These are phyloP conservation scores for Pomacea maculata DNA, from an alignment of 1,140 invertebrate genomes.

Conservation along the genomic window DNA sequence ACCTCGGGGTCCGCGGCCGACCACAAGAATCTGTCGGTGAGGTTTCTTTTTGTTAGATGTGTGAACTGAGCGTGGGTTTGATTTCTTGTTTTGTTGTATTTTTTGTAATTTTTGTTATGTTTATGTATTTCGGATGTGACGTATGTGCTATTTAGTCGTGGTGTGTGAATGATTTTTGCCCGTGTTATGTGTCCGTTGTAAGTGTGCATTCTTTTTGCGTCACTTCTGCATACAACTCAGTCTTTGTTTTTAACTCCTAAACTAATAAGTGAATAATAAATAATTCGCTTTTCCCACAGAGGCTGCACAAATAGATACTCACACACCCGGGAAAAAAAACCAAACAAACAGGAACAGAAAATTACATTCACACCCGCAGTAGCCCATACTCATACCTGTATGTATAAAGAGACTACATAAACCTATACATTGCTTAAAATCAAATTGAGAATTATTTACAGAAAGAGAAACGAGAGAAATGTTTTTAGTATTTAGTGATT, in stretches of 20 bases:
- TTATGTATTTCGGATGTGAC: too few relatives aligned
- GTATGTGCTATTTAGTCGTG: neutral
- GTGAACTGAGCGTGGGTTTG: neutral
- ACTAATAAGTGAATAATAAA: neutral
- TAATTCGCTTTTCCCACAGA: too few relatives aligned
- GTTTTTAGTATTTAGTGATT: too few relatives aligned
- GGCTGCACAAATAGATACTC: too few relatives aligned
- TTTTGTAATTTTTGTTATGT: neutral
- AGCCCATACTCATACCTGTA: too few relatives aligned
- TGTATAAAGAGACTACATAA: too few relatives aligned
- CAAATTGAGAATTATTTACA: too few relatives aligned
- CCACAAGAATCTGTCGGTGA: slow-evolving; percentile 31
- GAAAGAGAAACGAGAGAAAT: too few relatives aligned
- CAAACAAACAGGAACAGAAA: too few relatives aligned
- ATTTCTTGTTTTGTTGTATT: neutral
- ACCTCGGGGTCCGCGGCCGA: slow-evolving; percentile 33
- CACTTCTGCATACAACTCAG: neutral
- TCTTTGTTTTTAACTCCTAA: neutral
- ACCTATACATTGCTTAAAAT: too few relatives aligned
- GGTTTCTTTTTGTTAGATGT: slow-evolving; percentile 4
- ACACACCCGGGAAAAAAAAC: too few relatives aligned
- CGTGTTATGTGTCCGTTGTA: neutral
- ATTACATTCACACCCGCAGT: too few relatives aligned
- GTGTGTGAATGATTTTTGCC: neutral
- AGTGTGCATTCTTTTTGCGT: neutral